phyloP scores from a whole-genome alignment of 2,888 invertebrate genomes.

The Tetropium fuscum region DNA sequence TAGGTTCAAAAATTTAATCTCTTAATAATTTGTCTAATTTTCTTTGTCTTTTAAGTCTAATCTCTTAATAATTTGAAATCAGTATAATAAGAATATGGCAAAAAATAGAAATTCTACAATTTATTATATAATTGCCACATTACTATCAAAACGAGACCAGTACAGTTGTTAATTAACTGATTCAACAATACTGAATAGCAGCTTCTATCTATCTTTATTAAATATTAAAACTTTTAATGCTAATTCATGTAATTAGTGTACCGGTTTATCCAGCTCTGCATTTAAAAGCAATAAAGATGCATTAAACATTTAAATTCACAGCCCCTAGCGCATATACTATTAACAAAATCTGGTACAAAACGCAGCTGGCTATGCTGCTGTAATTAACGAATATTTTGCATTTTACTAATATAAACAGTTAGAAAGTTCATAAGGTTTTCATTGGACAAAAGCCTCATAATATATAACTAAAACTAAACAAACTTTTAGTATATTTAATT shows the following conservation, averaged over 20 bases:
- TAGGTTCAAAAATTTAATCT: too few species aligned
- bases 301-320: slow-evolving; percentile 39
- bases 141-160: too few species aligned
- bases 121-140: too few species aligned
- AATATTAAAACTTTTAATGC: not conserved
- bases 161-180: too few species aligned
- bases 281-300: slow-evolving; percentile 2
- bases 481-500: too few species aligned
- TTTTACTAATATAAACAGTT: slow-evolving; percentile 36
- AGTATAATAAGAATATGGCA: too few species aligned
- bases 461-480: too few species aligned
- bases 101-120: too few species aligned
- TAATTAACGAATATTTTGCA: slow-evolving; percentile 37
- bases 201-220: not conserved
- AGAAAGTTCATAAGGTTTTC: slow-evolving; percentile 5
- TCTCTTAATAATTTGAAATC: too few species aligned
- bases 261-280: not conserved
- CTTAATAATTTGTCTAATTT: too few species aligned
- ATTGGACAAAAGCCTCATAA: not conserved
- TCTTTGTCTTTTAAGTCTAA: too few species aligned
- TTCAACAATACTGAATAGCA: too few species aligned
- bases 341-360: slow-evolving; percentile 38
- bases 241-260: not conserved
- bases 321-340: slow-evolving; percentile 32
- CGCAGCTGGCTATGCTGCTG: slow-evolving; percentile 31